Base-by-base conservation (phyloP, 2,113 vertebrate species). In the Heliornis fulica region DNA sequence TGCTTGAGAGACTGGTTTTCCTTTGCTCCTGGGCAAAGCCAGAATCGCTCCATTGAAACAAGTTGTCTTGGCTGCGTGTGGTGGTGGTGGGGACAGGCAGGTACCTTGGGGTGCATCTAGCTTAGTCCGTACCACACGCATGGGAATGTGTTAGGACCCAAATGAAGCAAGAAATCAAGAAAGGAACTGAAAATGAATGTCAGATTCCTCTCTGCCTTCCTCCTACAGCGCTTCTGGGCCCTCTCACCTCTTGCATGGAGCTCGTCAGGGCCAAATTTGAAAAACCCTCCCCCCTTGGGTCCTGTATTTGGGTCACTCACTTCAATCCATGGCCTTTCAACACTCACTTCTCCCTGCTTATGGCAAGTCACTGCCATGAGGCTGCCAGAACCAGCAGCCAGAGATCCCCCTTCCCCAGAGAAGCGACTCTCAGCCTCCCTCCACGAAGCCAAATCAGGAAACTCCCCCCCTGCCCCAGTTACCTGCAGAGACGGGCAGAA, bases 401-500 rank as follows among this genome's bases (percentile, higher is more conserved):
- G 36, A 11, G 11, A 48, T 3, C 36, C 22, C 22, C 68, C 34
- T 45, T 64, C 28, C 56, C 63, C 56, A 13, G 48, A 29, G 54
- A 34, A 45, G 34, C 3, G 0, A 17, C 43, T 36, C 36, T 2
- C 41, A 36, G 51, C 59, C 54, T 32, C 65, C 46, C 31, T 0
- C 20, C 11, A 22, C 38, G 57, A 59, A 64, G 29, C 46, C 5
- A 4, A 31, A 60, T 14, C 0, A 4, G 28, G 31, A 36, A 17
- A 12, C 23, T 7, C 18, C 3, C 19, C 6, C 5, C 17, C 18
- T 3, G 13, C 6, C 5, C 48, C 1, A 0, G 0, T 13, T 59
- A 53, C 63, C 63, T 25, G 32, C 48, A n/a, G 54, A 45, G 29
- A 31, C 1, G 25, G 25, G 17, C 29, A 36, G 60, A 13, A 10